Conservation (phyloP, 2,888 invertebrate genomes). For the Eristalis arbustorum region DNA sequence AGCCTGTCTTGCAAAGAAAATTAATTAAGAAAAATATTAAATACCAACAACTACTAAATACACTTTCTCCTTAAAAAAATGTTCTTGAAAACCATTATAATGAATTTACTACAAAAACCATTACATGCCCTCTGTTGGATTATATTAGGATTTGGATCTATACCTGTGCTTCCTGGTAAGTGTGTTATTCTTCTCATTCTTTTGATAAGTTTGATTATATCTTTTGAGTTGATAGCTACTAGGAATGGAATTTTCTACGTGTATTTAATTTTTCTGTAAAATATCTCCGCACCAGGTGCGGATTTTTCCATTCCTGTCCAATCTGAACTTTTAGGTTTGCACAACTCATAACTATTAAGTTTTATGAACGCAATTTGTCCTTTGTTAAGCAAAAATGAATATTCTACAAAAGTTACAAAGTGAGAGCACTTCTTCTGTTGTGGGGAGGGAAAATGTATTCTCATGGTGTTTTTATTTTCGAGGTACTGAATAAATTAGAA, state of each 20-base stretch:
- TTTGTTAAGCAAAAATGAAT: background rate
- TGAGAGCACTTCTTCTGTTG: background rate
- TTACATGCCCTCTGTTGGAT: conserved; percentile 71
- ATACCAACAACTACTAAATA: conserved; percentile 23
- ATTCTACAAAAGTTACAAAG: background rate
- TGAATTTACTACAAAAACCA: conserved; percentile 69
- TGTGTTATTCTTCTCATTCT: background rate
- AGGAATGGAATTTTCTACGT: background rate
- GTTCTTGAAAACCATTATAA: conserved; percentile 66
- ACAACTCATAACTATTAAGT: conserved; percentile 15
- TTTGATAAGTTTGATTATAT: background rate
- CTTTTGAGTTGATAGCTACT: background rate
- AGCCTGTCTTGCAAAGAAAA: conserved; percentile 39
- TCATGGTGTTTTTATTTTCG: background rate
- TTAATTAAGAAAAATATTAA: conserved; percentile 4
- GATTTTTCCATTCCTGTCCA: background rate
- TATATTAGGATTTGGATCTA: conserved; percentile 72
- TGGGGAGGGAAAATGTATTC: background rate
- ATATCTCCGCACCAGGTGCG: background rate
- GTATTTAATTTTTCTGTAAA: background rate
- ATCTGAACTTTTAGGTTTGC: conserved; percentile 4
- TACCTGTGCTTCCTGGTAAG: conserved; percentile 72
- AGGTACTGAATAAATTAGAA: background rate
- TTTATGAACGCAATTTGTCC: conserved; percentile 14
- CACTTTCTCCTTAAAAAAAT: conserved; percentile 62